phyloP scores from a whole-genome alignment of 2,888 invertebrate species.

The Nysson spinosus region DNA sequence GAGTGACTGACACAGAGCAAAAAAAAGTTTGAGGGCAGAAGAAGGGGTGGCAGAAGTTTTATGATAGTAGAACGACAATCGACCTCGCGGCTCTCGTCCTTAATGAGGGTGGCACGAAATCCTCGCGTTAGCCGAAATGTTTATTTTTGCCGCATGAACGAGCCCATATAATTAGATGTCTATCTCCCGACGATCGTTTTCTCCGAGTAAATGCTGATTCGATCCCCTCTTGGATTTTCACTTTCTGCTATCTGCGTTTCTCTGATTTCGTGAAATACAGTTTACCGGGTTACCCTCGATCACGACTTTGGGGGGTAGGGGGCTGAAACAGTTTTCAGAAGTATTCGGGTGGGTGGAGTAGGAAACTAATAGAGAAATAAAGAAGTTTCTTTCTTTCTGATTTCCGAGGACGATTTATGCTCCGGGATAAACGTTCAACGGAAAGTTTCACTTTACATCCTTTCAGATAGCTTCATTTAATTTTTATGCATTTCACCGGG shows the following conservation, averaged over 20 bases:
- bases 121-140: constrained; percentile 49
- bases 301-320: background rate
- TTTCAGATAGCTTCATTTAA: too few relatives aligned
- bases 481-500: too few relatives aligned
- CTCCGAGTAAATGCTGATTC: background rate
- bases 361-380: background rate
- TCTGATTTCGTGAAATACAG: constrained; percentile 4
- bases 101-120: constrained; percentile 49
- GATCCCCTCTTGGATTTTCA: background rate
- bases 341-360: background rate
- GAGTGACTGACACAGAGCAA: background rate
- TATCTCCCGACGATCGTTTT: constrained; percentile 20
- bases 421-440: too few relatives aligned
- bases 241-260: background rate
- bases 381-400: too few relatives aligned
- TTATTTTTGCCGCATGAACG: constrained; percentile 45
- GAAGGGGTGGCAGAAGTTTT: background rate
- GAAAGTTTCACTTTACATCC: too few relatives aligned
- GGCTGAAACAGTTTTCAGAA: background rate
- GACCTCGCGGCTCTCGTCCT: constrained; percentile 23
- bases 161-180: constrained; percentile 28
- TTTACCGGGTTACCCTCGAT: background rate
- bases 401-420: too few relatives aligned
- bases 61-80: constrained; percentile 9
- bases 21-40: constrained; percentile 17